Conservation (phyloP, 30 jellyfish, hydroid and myxozoan species). For the Hydractinia echinata region DNA sequence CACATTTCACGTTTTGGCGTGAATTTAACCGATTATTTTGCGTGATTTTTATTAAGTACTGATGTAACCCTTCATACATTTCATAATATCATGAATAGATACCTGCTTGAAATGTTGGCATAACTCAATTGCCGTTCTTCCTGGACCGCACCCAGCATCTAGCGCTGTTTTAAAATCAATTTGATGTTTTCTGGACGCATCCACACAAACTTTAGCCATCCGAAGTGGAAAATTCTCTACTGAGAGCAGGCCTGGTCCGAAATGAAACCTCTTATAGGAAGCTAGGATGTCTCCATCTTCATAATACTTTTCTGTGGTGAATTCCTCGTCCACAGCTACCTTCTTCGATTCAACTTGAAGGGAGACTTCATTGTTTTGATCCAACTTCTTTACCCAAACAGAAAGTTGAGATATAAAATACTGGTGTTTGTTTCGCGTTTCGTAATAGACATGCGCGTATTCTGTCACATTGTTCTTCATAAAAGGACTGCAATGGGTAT, state of each 20-base stretch:
- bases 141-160: constrained; percentile 44
- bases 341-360: background rate
- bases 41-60: too few species aligned
- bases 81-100: background rate
- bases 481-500: background rate
- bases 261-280: constrained; percentile 29
- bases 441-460: constrained; percentile 22
- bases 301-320: constrained; percentile 24
- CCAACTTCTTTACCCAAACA: constrained; percentile 11
- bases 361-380: background rate
- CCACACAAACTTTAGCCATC: constrained; percentile 28
- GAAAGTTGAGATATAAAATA: constrained; percentile 28
- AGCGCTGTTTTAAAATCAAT: constrained; percentile 17
- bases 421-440: constrained; percentile 34
- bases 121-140: constrained; percentile 36
- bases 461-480: background rate
- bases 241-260: constrained; percentile 24
- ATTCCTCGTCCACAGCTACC: background rate
- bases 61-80: too few species aligned
- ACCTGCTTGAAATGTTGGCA: constrained; percentile 13
- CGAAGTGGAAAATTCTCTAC: constrained; percentile 24
- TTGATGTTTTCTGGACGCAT: constrained; percentile 5
- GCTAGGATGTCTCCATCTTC: constrained; percentile 20
- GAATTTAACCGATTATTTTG: too few species aligned
- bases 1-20: too few species aligned